A percentile compares a stretch with the other conserved stretches of the same genome.
Evolutionary conservation across 2,797 vertebrate species (phyloP).

Genomic region (Schizopygopsis malacanthus): DNA sequence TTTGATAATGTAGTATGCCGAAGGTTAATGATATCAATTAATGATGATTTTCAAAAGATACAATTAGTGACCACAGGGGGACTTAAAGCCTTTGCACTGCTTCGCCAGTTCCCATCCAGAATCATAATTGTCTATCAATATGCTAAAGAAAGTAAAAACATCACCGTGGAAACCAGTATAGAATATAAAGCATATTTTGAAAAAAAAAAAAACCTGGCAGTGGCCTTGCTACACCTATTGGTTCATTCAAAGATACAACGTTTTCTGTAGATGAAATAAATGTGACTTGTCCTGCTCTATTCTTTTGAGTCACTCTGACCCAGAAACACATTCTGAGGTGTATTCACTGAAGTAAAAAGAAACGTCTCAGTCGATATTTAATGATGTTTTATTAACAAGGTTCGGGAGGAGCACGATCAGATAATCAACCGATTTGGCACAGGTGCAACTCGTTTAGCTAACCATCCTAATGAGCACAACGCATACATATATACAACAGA

Average conservation of each 20-base stretch:
- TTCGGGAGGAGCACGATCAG: too few relatives aligned
- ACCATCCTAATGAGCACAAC: too few relatives aligned
- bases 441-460: too few relatives aligned
- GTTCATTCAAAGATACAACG: conserved; percentile 30
- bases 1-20: neutral
- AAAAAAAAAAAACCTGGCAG: neutral
- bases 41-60: neutral
- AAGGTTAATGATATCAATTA: neutral
- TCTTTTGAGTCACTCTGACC: neutral
- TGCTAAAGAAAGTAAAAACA: conserved; percentile 47
- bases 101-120: conserved; percentile 18
- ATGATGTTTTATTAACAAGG: too few relatives aligned
- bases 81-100: neutral
- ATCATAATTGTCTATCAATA: conserved; percentile 49
- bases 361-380: neutral
- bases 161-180: conserved; percentile 57
- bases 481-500: too few relatives aligned
- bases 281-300: neutral
- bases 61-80: neutral
- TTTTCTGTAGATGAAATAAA: neutral
- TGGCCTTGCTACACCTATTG: conserved; percentile 29
- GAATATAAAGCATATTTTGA: conserved; percentile 16
- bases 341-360: neutral
- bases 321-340: neutral
- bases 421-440: too few relatives aligned